Evolutionary conservation across 2,888 invertebrate species (phyloP), one percentile per base, ranked within the genome.

Genomic region (Andrena hattorfiana): DNA sequence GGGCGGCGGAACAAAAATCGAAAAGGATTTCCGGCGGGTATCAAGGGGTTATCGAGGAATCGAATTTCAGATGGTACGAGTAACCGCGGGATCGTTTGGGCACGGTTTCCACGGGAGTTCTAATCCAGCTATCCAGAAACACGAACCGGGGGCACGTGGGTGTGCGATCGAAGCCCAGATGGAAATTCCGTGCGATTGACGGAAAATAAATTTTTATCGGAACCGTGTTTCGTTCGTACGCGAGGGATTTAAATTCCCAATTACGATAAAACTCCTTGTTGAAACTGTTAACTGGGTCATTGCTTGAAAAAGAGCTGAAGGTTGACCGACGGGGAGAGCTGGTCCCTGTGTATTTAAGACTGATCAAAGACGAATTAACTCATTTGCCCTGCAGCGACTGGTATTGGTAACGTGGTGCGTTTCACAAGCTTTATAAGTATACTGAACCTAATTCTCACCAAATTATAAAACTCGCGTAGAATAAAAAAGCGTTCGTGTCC

Each of bases 171-270:
- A 8, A 23, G 2, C 60, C 35, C 54, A 62, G 59, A 68, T 49
- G 54, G n/a, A 67, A 71, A 70, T 77, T 48, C 51, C 13, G 48
- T 72, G 48, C 51, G 56, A 59, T 71, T 64, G 72, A 51, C 4
- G 35, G 42, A 66, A 56, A 73, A 75, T 63, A 64, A 54, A 56
- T 72, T 84, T 82, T 75, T 66, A 60, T 73, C 16, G 54, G 64
- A 63, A 68, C 8, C 48, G 32, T 63, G 32, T 35, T 8, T 35
- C n/a, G 71, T n/a, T 56, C 30, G 23, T 48, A 13, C 23, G 32
- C 13, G 20, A 26, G 59, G 49, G 54, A 73, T 72, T 72, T 64
- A 54, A 30, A 49, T 64, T 64, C 26, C 13, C 64, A 64, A 64
- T 35, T 62, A 42, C 54, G 35, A 60, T 70, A 42, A 48, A 28